Evolutionary conservation across 2,888 invertebrate genomes (phyloP).

Genomic region (Cartodere bifasciata): DNA sequence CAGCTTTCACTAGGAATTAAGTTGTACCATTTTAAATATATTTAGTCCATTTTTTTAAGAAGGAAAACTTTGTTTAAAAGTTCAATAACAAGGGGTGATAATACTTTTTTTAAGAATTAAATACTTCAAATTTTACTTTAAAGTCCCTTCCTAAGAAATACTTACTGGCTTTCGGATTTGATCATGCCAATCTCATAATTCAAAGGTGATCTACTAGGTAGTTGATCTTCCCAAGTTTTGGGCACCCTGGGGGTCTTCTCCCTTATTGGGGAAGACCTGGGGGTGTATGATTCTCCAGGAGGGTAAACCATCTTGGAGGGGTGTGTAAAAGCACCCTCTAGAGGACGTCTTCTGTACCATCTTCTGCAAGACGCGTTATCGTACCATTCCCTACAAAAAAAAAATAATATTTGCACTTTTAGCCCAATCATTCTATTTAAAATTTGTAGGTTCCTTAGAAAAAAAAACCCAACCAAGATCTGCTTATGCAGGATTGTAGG

Average conservation of each 20-base stretch:
- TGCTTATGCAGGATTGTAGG: too few relatives aligned
- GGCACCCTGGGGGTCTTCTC: conserved; percentile 38
- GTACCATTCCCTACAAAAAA: conserved; percentile 80
- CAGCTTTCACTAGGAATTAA: too few relatives aligned
- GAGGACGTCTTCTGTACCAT: conserved; percentile 73
- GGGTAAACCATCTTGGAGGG: conserved; percentile 93
- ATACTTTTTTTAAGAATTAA: too few relatives aligned
- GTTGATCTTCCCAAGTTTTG: conserved; percentile 52
- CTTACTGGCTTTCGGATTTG: conserved; percentile 80
- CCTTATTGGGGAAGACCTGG: conserved; percentile 57
- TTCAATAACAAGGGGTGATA: too few relatives aligned
- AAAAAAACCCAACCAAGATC: too few relatives aligned
- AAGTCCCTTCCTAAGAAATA: too few relatives aligned
- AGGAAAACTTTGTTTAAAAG: too few relatives aligned
- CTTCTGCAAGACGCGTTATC: conserved; percentile 77
- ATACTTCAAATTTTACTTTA: too few relatives aligned
- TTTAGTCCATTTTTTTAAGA: too few relatives aligned
- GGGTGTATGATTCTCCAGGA: conserved; percentile 70
- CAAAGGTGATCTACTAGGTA: conserved; percentile 66
- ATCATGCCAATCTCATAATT: conserved; percentile 72
- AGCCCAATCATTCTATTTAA: too few relatives aligned
- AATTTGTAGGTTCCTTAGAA: too few relatives aligned
- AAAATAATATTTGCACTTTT: conserved; percentile 6
- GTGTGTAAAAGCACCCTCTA: conserved; percentile 76
- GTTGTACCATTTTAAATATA: too few relatives aligned